Conservation (phyloP, 2,113 vertebrate genomes). For the Odontophorus gujanensis region DNA sequence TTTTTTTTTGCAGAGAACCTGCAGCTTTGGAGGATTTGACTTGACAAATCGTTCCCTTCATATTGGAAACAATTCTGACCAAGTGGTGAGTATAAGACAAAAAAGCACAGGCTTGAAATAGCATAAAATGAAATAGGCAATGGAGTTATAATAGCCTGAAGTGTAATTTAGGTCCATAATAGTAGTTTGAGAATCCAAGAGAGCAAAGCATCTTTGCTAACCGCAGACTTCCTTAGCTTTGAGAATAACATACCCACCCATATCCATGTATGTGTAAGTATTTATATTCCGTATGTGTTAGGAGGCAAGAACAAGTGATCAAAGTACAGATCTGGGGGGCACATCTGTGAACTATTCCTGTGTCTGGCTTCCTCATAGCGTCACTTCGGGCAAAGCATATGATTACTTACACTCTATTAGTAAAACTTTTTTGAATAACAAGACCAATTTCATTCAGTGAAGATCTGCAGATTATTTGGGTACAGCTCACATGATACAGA, state of each 20-base stretch:
- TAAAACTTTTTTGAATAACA: neutral
- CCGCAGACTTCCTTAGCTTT: constrained; percentile 44
- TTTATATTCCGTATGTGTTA: constrained; percentile 3
- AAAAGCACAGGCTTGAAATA: constrained; percentile 23
- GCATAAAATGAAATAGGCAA: neutral
- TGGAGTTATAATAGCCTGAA: neutral
- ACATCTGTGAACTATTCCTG: neutral
- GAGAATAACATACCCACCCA: constrained; percentile 40
- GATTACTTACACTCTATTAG: neutral
- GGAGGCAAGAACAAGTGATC: constrained; percentile 12
- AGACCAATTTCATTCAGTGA: neutral
- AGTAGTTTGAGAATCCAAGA: constrained; percentile 33
- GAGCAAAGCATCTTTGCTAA: constrained; percentile 5
- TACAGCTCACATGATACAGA: neutral
- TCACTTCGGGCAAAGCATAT: neutral
- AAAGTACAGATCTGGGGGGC: neutral
- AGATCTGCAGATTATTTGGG: neutral
- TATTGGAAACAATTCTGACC: constrained; percentile 85
- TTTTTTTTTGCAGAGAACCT: constrained; percentile 88
- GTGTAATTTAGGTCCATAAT: constrained; percentile 41
- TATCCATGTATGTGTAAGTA: neutral
- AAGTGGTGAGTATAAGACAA: constrained; percentile 82
- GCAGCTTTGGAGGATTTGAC: constrained; percentile 98
- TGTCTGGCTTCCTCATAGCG: neutral
- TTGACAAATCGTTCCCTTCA: constrained; percentile 94